Conservation (phyloP, 2,888 invertebrate genomes). For the Nudaria mundana region DNA sequence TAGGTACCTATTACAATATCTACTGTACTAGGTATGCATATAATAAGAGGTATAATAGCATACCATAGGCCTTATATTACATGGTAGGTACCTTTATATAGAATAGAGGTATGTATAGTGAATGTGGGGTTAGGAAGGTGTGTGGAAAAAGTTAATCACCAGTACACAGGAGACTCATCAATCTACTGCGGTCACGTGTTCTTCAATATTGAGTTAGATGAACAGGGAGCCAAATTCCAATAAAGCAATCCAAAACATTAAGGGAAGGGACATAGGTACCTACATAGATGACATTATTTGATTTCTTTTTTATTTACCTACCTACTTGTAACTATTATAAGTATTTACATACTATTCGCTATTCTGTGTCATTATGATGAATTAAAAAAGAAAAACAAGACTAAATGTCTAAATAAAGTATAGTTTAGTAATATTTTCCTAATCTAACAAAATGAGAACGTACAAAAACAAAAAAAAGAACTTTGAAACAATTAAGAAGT, state of each 20-base stretch:
- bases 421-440: constrained; percentile 13
- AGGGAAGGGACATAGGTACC: constrained; percentile 38
- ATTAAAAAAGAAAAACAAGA: no score
- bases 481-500: constrained; percentile 42
- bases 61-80: no score
- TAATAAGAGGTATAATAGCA: no score
- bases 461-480: constrained; percentile 32
- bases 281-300: constrained; percentile 37
- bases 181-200: constrained; percentile 63
- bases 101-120: no score
- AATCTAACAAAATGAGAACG: constrained; percentile 24
- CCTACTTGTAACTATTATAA: constrained; percentile 12
- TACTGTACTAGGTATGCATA: no score
- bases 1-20: no score
- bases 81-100: no score
- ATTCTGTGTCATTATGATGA: no score
- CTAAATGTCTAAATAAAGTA: background rate
- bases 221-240: constrained; percentile 34
- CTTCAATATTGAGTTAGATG: constrained; percentile 48
- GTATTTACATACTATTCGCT: no score
- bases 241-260: constrained; percentile 37
- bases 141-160: no score
- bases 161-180: constrained; percentile 54
- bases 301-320: constrained; percentile 26
- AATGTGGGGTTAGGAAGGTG: no score